Base-by-base conservation (phyloP, 2,113 vertebrate species). In the Urocynchramus pylzowi region DNA sequence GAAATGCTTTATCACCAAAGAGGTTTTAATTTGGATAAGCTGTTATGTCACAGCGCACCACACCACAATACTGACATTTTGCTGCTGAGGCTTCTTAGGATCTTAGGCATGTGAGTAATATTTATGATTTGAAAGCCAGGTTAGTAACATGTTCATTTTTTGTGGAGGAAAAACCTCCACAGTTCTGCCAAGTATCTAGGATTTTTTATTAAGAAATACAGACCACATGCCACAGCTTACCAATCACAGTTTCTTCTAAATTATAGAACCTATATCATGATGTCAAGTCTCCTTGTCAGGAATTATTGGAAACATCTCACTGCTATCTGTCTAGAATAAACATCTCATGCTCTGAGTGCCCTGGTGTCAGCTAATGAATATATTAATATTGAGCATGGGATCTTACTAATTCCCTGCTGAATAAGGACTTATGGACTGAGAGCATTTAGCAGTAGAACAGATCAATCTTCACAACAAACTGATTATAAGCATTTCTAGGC, bases 281-380 rank as follows among this genome's bases (percentile, higher is more conserved):
- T 57, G 78, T 95, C 89, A 93, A 85, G 33, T 85, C 67, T 87
- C 27, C 63, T 85, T 94, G 53, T 89, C 83, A 91, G 78, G 24
- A 90, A 77, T 88, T 92, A 93, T 89, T 50, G 56, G 75, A 95
- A 96, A 71, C 71, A 86, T 67, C 64, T 93, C 70, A 54, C 41
- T 69, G 52, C 61, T 94, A 44, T 74, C 79, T 93, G 47, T 78
- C 75, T 85, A 39, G 52, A 95, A 77, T 86, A 93, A 89, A 86
- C 0, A 1, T 67, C 82, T 91, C 28, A 39, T 90, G 37, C 27
- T 83, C 90, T 84, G 47, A 91, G 74, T 54, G 54, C 47, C 75
- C 67, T 80, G 33, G 30, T 85, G 82, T 93, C 90, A 93, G 63
- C 67, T 88, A 74, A 94, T 0, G 1, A 85, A 78, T 88, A 80